These are phyloP conservation scores for Hydrolagus affinis DNA, from an alignment of 2,113 vertebrate species.

Conservation along the genomic window DNA sequence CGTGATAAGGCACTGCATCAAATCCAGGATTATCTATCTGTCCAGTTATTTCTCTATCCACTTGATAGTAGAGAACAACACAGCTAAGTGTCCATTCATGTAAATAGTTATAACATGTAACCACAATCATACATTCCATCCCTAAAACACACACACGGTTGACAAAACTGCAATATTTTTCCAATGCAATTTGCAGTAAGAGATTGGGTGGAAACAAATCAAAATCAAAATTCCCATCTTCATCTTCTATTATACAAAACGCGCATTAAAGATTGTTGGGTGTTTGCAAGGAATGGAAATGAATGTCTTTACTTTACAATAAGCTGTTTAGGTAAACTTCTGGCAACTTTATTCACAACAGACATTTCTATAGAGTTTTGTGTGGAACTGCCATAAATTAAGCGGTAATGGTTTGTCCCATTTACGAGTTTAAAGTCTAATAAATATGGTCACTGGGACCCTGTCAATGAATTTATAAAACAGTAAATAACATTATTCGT, in stretches of 20 bases:
- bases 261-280: no score
- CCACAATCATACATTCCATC: neutral
- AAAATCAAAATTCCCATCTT: neutral
- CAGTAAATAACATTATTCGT: neutral
- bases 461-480: neutral
- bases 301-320: no score
- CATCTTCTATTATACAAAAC: neutral
- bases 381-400: neutral
- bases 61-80: no score
- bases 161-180: neutral
- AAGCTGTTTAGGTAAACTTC: neutral
- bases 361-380: neutral
- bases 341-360: neutral
- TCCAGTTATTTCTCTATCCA: no score
- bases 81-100: no score
- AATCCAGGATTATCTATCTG: no score
- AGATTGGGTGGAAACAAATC: neutral
- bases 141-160: neutral
- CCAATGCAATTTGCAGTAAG: neutral
- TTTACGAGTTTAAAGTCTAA: constrained; percentile 3
- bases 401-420: neutral
- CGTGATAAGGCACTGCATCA: no score
- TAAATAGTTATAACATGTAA: neutral
- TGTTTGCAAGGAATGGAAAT: no score
- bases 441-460: constrained; percentile 12